These are phyloP conservation scores for Cavia aperea DNA, from an alignment of 2,113 vertebrate genomes.

Conservation along the genomic window DNA sequence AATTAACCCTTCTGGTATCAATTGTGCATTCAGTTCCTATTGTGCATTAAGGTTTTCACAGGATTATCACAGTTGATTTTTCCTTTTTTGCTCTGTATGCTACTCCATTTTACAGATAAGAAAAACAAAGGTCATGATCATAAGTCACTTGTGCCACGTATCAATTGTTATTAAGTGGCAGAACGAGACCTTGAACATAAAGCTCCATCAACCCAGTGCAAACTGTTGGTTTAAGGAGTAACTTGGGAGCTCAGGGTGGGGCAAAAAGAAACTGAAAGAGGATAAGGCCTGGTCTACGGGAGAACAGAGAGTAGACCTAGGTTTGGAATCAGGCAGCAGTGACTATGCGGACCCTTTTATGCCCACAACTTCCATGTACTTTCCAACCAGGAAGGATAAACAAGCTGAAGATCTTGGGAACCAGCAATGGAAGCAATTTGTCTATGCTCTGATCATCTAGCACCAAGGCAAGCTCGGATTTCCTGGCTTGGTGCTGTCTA, in stretches of 20 bases:
- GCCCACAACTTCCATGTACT: background rate
- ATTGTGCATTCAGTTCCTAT: background rate
- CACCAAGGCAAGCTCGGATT: background rate
- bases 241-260: background rate
- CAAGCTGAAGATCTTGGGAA: background rate
- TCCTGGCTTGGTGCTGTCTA: rapidly evolving
- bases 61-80: background rate
- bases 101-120: background rate
- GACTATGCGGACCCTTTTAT: background rate
- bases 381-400: background rate
- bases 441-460: background rate
- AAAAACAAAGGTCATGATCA: background rate
- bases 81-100: background rate
- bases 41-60: background rate
- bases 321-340: background rate
- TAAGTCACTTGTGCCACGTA: background rate
- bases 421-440: background rate
- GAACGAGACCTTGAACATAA: background rate
- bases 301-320: background rate
- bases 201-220: background rate
- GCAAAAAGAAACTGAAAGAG: background rate
- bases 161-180: background rate
- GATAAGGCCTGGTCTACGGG: background rate
- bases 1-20: constrained; percentile 41
- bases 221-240: background rate